Base-by-base conservation (phyloP, 2,797 vertebrate genomes). In the Falco rusticolus region DNA sequence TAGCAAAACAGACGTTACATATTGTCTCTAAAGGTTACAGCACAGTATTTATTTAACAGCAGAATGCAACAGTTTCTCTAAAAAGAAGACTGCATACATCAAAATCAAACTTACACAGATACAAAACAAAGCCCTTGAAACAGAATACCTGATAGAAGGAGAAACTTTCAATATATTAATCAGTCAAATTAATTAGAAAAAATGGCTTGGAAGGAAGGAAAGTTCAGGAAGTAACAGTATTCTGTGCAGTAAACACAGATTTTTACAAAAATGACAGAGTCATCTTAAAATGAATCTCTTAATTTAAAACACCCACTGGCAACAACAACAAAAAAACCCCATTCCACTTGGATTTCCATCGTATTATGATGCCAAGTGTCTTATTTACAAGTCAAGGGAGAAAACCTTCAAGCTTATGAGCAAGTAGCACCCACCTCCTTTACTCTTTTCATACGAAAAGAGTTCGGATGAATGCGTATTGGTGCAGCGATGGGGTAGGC, bases 31-130 rank as follows among this genome's bases (percentile, higher is more conserved):
- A 87, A 93, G 69, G 82, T 89, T 72, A 65, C 80, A 94, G 94
- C 77, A 76, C 87, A 59, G 92, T 75, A 48, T 96, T 97, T 91
- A 85, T 93, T 93, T 84, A 79, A 90, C 63, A 95, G 96, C 51
- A 8, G 77, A 57, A 78, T 26, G 71, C 76, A 87, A 64, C 45
- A 45, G 82, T 65, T 92, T 75, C 90, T 80, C 86, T n/a, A 5
- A 53, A 84, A 63, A 93, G 78, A 59, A 34, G 93, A 48, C 33
- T 8, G 59, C 15, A 19, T 29, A 79, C 91, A 65, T 59, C 63
- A 43, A 41, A 81, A 95, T 37, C 75, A 33, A 82, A 88, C n/a
- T 51, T 24, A 28, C 17, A 17, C 14, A 24, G 74, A 45, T 79
- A 91, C 33, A 63, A 66, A 41, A 39, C 56, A 21, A 87, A 97